Evolutionary conservation across 2,113 vertebrate species (phyloP).

Genomic region (Solenodon paradoxus): DNA sequence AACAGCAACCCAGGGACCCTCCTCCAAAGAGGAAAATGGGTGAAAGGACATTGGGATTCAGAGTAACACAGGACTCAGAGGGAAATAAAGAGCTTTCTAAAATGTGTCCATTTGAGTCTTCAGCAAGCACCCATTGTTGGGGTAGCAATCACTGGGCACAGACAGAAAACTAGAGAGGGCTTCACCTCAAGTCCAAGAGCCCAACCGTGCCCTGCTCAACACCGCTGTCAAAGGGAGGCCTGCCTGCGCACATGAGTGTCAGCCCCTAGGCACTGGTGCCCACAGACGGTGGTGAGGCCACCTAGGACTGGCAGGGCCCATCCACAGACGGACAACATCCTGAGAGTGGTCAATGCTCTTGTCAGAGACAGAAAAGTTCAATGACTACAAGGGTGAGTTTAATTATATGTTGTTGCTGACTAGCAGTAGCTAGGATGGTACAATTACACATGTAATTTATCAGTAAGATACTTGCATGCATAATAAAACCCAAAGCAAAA

Average conservation of each 20-base stretch:
- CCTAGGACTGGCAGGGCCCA: rapidly evolving
- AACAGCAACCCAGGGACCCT: neutral
- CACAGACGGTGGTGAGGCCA: neutral
- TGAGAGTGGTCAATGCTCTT: constrained; percentile 59
- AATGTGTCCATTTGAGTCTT: neutral
- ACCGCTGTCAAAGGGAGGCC: neutral
- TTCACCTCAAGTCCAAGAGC: neutral
- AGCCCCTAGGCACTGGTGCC: too few species aligned
- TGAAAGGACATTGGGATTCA: neutral
- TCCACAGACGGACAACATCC: neutral
- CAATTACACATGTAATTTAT: constrained; percentile 71
- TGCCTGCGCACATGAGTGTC: too few species aligned
- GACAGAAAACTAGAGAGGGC: neutral
- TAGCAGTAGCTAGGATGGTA: constrained; percentile 59
- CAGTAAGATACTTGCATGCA: constrained; percentile 67
- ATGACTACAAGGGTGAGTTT: constrained; percentile 68
- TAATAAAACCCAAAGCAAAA: constrained; percentile 69
- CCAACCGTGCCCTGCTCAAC: neutral
- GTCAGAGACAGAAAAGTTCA: constrained; percentile 64
- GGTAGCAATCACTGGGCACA: neutral
- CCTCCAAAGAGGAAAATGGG: neutral
- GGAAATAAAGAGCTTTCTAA: neutral
- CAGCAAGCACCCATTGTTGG: neutral
- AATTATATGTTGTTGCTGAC: constrained; percentile 65
- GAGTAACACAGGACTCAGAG: neutral